Conservation (phyloP, 2,888 invertebrate species). For the Eretmocerus hayati region DNA sequence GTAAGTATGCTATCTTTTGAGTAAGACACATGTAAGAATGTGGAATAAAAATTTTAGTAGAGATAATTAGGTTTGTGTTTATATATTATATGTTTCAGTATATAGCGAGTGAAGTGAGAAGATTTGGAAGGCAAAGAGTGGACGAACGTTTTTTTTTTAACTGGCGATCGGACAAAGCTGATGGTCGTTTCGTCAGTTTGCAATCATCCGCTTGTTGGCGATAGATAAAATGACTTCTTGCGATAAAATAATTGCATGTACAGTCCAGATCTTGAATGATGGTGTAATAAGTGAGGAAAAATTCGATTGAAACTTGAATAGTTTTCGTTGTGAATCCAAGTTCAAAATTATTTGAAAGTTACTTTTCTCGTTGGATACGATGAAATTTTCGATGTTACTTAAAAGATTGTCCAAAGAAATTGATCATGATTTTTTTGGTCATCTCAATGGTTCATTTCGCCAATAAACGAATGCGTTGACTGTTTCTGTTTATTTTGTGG, state of each 20-base stretch:
- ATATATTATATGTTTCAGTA: too few relatives aligned
- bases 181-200: conserved; percentile 21
- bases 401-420: conserved; percentile 17
- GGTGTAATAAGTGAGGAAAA: neutral
- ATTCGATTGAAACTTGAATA: neutral
- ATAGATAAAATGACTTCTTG: conserved; percentile 5
- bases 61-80: conserved; percentile 21
- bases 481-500: conserved; percentile 16
- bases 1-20: conserved; percentile 17
- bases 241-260: neutral
- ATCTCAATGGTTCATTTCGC: conserved; percentile 17
- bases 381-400: conserved; percentile 17
- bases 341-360: conserved; percentile 13
- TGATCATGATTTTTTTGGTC: conserved; percentile 12
- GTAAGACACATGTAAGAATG: conserved; percentile 24
- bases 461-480: conserved; percentile 23
- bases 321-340: conserved; percentile 20
- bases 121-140: conserved; percentile 40
- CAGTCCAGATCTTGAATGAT: conserved; percentile 3
- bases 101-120: conserved; percentile 27
- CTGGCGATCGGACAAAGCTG: conserved; percentile 25
- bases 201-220: conserved; percentile 29
- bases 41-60: too few relatives aligned
- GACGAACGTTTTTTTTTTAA: conserved; percentile 32
- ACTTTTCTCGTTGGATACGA: conserved; percentile 17